A percentile compares a stretch with the other conserved stretches of the same genome.
Evolutionary conservation across 2,888 invertebrate genomes (phyloP).

Genomic region (Scaptomyza flava): DNA sequence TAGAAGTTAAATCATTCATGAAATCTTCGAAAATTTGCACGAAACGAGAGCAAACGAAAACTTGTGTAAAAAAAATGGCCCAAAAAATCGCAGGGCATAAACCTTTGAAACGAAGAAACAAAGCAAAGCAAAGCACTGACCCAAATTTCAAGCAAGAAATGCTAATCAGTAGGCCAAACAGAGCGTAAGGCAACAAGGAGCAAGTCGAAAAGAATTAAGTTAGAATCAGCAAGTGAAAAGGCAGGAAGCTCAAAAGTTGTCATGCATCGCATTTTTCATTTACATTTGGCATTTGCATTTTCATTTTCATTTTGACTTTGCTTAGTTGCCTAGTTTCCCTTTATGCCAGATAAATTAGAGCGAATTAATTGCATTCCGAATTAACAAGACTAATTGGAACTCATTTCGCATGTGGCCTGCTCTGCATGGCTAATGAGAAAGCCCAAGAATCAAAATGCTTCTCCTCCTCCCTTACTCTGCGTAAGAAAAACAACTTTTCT

Average conservation of each 20-base stretch:
- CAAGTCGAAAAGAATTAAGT: constrained; percentile 15
- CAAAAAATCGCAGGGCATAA: constrained; percentile 42
- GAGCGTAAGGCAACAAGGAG: constrained; percentile 21
- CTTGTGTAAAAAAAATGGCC: constrained; percentile 13
- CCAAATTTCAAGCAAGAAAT: constrained; percentile 66
- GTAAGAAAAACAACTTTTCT: constrained; percentile 42
- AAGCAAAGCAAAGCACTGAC: constrained; percentile 35
- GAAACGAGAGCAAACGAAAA: constrained; percentile 29
- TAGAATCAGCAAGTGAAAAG: constrained; percentile 2
- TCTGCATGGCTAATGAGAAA: constrained; percentile 70
- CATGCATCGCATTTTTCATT: constrained; percentile 50
- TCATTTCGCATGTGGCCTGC: constrained; percentile 75
- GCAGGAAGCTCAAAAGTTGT: constrained; percentile 38
- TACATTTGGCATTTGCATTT: constrained; percentile 32
- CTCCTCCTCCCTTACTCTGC: not conserved
- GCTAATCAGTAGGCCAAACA: constrained; percentile 49
- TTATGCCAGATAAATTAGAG: constrained; percentile 72
- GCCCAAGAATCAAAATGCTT: constrained; percentile 10
- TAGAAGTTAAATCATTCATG: constrained; percentile 76
- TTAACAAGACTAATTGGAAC: constrained; percentile 78
- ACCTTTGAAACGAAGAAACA: constrained; percentile 38
- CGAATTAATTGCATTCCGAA: constrained; percentile 77
- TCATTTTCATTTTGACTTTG: constrained; percentile 36
- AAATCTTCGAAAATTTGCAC: constrained; percentile 76
- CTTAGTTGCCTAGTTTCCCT: constrained; percentile 29